A percentile compares a stretch with the other conserved stretches of the same genome.
These are phyloP conservation scores for Oryctolagus cuniculus DNA, from an alignment of 2,113 vertebrate species.

Conservation along the genomic window DNA sequence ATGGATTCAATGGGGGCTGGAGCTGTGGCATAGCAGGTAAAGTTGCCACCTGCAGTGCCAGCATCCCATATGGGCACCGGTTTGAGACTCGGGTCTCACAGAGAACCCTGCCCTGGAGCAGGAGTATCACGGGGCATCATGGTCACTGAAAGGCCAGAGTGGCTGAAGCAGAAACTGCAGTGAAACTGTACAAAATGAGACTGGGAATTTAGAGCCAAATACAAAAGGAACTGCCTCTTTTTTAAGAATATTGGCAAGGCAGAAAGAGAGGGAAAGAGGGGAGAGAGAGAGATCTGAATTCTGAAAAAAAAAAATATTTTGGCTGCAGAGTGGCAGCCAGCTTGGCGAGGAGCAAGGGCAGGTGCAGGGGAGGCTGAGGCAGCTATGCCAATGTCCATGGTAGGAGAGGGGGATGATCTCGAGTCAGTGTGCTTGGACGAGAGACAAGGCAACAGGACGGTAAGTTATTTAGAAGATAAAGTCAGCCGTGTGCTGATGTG, in stretches of 20 bases:
- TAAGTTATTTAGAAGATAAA: not conserved
- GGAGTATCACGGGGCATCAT: not conserved
- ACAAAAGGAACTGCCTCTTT: not conserved
- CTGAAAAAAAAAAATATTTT: not conserved
- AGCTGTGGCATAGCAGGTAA: too few relatives aligned
- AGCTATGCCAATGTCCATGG: not conserved
- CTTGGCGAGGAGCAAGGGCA: not conserved
- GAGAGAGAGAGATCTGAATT: not conserved
- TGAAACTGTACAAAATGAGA: not conserved
- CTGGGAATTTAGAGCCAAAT: not conserved
- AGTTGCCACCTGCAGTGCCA: too few relatives aligned
- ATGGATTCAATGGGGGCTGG: too few relatives aligned
- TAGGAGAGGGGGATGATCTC: not conserved
- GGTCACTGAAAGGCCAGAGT: not conserved
- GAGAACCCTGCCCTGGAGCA: not conserved
- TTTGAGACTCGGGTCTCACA: too few relatives aligned
- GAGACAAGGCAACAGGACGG: not conserved
- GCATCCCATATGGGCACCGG: too few relatives aligned
- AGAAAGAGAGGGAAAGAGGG: accelerated
- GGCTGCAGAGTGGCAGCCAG: not conserved
- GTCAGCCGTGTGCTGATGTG: not conserved
- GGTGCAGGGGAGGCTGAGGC: not conserved
- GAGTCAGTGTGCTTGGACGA: not conserved
- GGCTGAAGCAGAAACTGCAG: constrained; percentile 30
- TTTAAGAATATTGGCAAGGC: not conserved